Base-by-base conservation (phyloP, 2,888 invertebrate genomes). In the Belgica antarctica region DNA sequence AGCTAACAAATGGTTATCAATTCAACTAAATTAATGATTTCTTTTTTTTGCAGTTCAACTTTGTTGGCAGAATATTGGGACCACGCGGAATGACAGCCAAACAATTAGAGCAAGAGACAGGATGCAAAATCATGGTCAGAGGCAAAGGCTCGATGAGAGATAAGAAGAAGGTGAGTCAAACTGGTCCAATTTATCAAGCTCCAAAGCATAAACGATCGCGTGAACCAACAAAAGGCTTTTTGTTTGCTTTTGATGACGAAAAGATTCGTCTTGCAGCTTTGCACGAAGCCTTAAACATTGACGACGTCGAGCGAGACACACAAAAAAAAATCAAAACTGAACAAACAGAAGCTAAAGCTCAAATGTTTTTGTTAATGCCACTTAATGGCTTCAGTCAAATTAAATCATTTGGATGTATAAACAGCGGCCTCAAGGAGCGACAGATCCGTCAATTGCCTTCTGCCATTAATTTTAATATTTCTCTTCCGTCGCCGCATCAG, bases 41-140 rank as follows among this genome's bases (percentile, higher is more conserved):
- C 77, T 75, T 77, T 78, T 77, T 74, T 75, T 90, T 93, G 73
- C 89, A 99, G 98, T 99, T 98, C 84, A 99, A 99, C 85, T 99
- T 99, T 83, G 99, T 99, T 77, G 99, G 99, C 78, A 88, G 99
- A 84, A 99, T 99, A 84, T 85, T 99, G 78, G 99, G 99, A 69
- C 99, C 99, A 74, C 87, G 99, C 76, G 99, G 99, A 75, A 99
- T 99, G 98, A 99, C 99, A 74, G 98, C 99, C 70, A 99, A 99
- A 84, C 98, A 99, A 85, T 84, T 99, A 81, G 99, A 99, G 83
- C 96, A 97, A 84, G 98, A 98, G 85, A 99, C 99, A 76, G 98
- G 98, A 76, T 99, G 99, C 84, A 99, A 99, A 88, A 98, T 99
- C 78, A 99, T 99, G 99, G 97, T 99, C 78, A 88, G 99, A 84